Base-by-base conservation (phyloP, 2,888 invertebrate species). In the Leptodirus hochenwartii region DNA sequence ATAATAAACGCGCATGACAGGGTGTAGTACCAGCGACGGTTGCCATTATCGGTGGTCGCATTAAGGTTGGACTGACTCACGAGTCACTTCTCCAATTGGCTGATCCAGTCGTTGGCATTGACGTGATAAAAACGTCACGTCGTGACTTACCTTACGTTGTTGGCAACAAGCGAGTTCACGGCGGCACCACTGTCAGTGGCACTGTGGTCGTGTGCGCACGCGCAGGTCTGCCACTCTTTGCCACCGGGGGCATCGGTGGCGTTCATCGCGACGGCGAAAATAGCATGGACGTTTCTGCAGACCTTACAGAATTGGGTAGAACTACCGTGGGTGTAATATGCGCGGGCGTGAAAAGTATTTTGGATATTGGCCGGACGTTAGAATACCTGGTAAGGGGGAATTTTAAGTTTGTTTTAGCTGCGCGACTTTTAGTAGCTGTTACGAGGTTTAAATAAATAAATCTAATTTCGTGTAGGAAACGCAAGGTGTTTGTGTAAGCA, bases 151-250 rank as follows among this genome's bases (percentile, higher is more conserved):
- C 88, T 0, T 74, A 67, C 36, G 71, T 80, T 8, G 43, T 79
- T 9, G 70, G 77, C n/a, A 63, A 67, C 40, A 57, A 61, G 28
- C 20, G 20, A 8, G 49, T 69, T 14, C 73, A 72, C 46, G 93
- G 95, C 1, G 96, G 96, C 2, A 96, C 96, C 0, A 98, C 98
- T 0, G 96, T 98, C 2, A 81, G 93, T 0, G 91, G 82, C 0
- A 98, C 96, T 1, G 75, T 95, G 59, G 61, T 88, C 17, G 69
- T 81, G 5, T 84, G 95, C 1, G 66, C 81, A 35, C 59, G 69
- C 38, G 77, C 75, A 5, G 82, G 79, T 4, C 88, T 98, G 44
- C 66, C 72, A 8, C 64, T 98, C 29, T 93, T 98, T 61, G 95
- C 88, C 2, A 98, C 98, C 15, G 96, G 96, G 37, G 81, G 71